Conservation (phyloP, 2,113 vertebrate genomes). For the Peromyscus maniculatus region DNA sequence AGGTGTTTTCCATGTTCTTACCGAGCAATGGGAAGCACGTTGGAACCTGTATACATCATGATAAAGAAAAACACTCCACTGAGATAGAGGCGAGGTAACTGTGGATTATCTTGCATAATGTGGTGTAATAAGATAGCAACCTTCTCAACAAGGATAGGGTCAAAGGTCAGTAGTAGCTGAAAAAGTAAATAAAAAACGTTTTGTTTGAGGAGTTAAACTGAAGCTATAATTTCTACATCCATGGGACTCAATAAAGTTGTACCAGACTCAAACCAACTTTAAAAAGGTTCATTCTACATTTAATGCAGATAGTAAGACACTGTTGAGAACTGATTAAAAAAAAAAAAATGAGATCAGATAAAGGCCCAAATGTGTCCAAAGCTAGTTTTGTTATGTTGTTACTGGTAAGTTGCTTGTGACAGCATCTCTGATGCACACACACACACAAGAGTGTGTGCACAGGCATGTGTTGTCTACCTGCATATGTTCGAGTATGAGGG, state of each 20-base stretch:
- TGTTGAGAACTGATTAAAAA: slow-evolving; percentile 31
- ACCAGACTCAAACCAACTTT: not conserved
- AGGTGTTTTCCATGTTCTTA: slow-evolving; percentile 82
- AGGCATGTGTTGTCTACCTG: not conserved
- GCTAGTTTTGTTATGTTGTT: not conserved
- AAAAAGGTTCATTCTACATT: slow-evolving; percentile 36
- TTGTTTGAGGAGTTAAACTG: slow-evolving; percentile 26
- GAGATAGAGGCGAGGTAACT: slow-evolving; percentile 97
- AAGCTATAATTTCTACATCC: not conserved
- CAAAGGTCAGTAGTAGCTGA: slow-evolving; percentile 98
- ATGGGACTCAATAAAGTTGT: not conserved
- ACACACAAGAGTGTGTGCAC: not conserved
- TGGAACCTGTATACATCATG: slow-evolving; percentile 99
- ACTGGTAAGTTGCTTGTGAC: not conserved
- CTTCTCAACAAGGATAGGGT: slow-evolving; percentile 99
- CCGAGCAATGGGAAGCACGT: slow-evolving; percentile 98
- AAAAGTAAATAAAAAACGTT: slow-evolving; percentile 65
- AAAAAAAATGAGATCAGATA: slow-evolving; percentile 17
- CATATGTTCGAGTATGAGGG: not conserved
- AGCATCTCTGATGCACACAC: not conserved
- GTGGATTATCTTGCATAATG: slow-evolving; percentile 99
- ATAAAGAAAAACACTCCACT: slow-evolving; percentile 99
- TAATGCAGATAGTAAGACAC: slow-evolving; percentile 22
- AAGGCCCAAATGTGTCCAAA: not conserved
- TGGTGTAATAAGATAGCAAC: slow-evolving; percentile 94